Conservation (phyloP, 2,888 invertebrate species). For the Allacma fusca region DNA sequence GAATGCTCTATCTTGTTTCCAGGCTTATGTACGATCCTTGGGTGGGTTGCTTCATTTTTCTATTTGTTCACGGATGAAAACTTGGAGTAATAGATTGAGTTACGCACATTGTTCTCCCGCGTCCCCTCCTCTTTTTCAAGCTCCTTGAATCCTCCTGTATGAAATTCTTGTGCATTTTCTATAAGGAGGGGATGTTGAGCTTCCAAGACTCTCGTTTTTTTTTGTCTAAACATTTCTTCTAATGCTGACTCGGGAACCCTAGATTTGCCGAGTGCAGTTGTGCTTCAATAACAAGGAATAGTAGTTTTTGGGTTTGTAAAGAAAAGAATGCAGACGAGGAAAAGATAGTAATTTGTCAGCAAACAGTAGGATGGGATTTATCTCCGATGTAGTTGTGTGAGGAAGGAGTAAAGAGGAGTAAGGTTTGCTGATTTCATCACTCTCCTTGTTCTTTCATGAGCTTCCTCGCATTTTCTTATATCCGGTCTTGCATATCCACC, state of each 20-base stretch:
- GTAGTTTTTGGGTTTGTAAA: neutral
- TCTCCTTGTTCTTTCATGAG: conserved; percentile 7
- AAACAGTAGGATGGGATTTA: conserved; percentile 36
- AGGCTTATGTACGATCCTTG: too few relatives aligned
- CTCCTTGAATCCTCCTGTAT: neutral
- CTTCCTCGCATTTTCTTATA: neutral
- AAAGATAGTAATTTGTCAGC: conserved; percentile 42
- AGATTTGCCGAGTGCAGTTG: conserved; percentile 16
- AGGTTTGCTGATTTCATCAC: conserved; percentile 32
- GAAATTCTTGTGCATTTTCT: neutral
- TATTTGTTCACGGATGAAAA: conserved; percentile 4
- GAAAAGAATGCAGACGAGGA: conserved; percentile 22
- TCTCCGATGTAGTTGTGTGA: conserved; percentile 19
- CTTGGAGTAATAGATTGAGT: conserved; percentile 7
- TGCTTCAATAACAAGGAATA: neutral
- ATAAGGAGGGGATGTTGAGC: neutral
- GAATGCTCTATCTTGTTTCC: too few relatives aligned
- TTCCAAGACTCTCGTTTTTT: neutral
- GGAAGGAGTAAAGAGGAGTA: neutral
- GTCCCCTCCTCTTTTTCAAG: neutral
- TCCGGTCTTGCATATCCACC: too few relatives aligned
- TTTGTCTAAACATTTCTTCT: neutral
- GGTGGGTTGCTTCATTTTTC: neutral
- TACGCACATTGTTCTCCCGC: neutral
- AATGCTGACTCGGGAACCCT: neutral